Evolutionary conservation across 1,140 invertebrate species (phyloP).

Genomic region (Drosophila teissieri): DNA sequence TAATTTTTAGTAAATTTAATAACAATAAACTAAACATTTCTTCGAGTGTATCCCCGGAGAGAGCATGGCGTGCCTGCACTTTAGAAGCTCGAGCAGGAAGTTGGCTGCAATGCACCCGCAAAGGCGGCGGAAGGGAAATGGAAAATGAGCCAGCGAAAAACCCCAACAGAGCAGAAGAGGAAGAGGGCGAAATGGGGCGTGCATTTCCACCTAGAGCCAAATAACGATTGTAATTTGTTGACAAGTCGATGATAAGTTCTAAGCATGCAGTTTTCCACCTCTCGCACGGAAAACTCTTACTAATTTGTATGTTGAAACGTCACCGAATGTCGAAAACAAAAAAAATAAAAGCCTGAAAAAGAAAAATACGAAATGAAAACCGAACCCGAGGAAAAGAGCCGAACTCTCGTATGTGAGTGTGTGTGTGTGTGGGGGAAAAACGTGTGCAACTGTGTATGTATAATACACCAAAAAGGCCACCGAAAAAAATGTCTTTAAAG

Average conservation of each 20-base stretch:
- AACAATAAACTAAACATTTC: too few relatives aligned
- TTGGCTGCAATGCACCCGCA: conserved; percentile 58
- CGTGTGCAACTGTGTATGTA: conserved; percentile 75
- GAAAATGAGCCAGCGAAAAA: conserved; percentile 18
- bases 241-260: conserved; percentile 20
- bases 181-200: conserved; percentile 33
- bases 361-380: conserved; percentile 53
- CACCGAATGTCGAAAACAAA: conserved; percentile 14
- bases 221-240: conserved; percentile 50
- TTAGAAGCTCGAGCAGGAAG: conserved; percentile 57
- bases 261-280: conserved; percentile 21
- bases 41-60: conserved; percentile 14
- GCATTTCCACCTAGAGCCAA: conserved; percentile 25
- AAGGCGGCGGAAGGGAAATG: conserved; percentile 22
- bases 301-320: conserved; percentile 25
- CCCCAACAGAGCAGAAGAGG: not conserved
- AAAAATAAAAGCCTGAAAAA: conserved; percentile 2
- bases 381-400: conserved; percentile 39
- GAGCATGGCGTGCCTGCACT: conserved; percentile 49
- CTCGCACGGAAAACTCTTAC: conserved; percentile 24
- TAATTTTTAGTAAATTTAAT: too few relatives aligned
- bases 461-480: conserved; percentile 70
- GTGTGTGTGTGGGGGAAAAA: conserved; percentile 57
- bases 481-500: conserved; percentile 58
- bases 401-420: conserved; percentile 16